phyloP scores from a whole-genome alignment of 2,113 vertebrate genomes.

The Psilopogon haemacephalus region DNA sequence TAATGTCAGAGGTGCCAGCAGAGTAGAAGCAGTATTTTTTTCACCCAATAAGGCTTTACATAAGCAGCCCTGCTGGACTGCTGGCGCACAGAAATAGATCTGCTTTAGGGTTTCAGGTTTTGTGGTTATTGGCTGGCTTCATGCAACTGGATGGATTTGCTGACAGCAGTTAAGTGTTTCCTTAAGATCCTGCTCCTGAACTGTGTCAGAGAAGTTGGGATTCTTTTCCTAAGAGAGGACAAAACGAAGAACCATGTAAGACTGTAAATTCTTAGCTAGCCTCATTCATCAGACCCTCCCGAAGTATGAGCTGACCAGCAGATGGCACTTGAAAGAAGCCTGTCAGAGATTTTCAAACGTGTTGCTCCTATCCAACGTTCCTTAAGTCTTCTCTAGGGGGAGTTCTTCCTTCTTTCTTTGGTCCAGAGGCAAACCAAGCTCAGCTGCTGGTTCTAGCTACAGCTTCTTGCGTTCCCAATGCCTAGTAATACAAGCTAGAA shows the following conservation, averaged over 20 bases:
- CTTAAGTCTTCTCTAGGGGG: slow-evolving; percentile 23
- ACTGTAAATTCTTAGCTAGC: neutral
- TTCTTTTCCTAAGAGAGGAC: neutral
- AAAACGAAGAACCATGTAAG: slow-evolving; percentile 14
- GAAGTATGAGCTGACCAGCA: slow-evolving; percentile 44
- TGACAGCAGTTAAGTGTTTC: neutral
- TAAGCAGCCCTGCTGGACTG: neutral
- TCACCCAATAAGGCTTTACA: slow-evolving; percentile 26
- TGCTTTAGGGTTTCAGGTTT: slow-evolving; percentile 37
- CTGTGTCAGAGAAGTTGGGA: neutral
- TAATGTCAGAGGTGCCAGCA: slow-evolving; percentile 31
- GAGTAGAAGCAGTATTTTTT: slow-evolving; percentile 51
- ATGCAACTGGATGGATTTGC: neutral
- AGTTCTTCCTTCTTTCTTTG: slow-evolving; percentile 60
- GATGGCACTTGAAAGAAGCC: slow-evolving; percentile 48
- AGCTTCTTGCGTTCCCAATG: slow-evolving; percentile 30
- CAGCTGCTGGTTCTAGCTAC: slow-evolving; percentile 39
- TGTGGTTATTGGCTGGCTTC: slow-evolving; percentile 24
- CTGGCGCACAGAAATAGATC: slow-evolving; percentile 3
- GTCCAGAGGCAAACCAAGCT: slow-evolving; percentile 44
- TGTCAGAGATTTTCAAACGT: neutral
- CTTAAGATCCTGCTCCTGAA: neutral
- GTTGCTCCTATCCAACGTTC: neutral
- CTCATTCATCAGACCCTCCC: neutral
- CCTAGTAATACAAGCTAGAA: neutral